A percentile compares a stretch with the other conserved stretches of the same genome.
Evolutionary conservation across 2,888 invertebrate species (phyloP).

Genomic region (Alloscopus bannaensis): DNA sequence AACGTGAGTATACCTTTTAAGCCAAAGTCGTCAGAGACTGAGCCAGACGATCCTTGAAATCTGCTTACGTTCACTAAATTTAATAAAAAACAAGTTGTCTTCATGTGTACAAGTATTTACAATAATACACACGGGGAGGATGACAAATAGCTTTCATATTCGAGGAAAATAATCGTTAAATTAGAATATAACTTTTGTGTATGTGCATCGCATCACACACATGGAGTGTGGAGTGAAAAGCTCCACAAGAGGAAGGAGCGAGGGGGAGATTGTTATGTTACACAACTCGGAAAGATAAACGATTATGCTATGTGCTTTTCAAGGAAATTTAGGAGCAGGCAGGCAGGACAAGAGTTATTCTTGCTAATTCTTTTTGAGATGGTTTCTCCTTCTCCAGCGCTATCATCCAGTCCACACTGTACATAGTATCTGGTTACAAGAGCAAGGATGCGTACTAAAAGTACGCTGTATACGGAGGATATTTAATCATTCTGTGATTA

Average conservation of each 20-base stretch:
- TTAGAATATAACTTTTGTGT: neutral
- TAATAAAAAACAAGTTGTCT: conserved; percentile 49
- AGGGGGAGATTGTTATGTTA: too few relatives aligned
- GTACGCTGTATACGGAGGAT: too few relatives aligned
- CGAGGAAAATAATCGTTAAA: conserved; percentile 4
- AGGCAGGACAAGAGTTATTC: conserved; percentile 21
- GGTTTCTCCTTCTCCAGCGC: conserved; percentile 31
- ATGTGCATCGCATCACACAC: conserved; percentile 17
- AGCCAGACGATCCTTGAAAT: conserved; percentile 68
- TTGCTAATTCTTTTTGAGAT: conserved; percentile 34
- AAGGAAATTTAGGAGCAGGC: conserved; percentile 19
- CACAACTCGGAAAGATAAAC: conserved; percentile 40
- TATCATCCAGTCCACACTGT: too few relatives aligned
- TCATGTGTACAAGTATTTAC: conserved; percentile 25
- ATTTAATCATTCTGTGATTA: conserved; percentile 58
- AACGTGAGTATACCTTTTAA: conserved; percentile 70
- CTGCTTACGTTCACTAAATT: conserved; percentile 67
- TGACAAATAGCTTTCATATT: conserved; percentile 12
- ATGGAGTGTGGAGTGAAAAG: too few relatives aligned
- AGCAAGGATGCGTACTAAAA: too few relatives aligned
- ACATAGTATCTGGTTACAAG: too few relatives aligned
- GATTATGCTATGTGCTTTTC: conserved; percentile 13
- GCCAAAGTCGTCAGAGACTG: conserved; percentile 72
- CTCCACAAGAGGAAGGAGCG: too few relatives aligned
- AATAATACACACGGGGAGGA: neutral